Conservation (phyloP, 1,140 invertebrate genomes). For the Drosophila chauvacae region DNA sequence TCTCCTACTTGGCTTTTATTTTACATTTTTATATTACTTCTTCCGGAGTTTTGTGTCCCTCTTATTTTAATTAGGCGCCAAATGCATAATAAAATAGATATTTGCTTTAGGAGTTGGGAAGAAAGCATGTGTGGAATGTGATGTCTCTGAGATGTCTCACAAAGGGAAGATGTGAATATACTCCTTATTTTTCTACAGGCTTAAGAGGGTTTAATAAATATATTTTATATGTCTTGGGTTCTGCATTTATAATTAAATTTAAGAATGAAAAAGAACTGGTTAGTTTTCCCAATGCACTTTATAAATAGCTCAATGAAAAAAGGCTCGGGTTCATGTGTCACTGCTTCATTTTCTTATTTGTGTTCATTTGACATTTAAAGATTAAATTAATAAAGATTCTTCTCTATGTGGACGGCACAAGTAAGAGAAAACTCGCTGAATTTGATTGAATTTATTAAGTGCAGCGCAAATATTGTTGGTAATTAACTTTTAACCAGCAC, state of each 20-base stretch:
- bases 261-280: background rate
- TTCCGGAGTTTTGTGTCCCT: conserved; percentile 27
- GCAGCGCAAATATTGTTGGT: conserved; percentile 55
- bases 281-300: background rate
- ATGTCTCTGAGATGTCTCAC: no score
- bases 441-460: conserved; percentile 68
- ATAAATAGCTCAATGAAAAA: background rate
- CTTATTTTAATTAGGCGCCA: conserved; percentile 78
- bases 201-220: background rate
- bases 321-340: background rate
- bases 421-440: conserved; percentile 30
- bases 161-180: background rate
- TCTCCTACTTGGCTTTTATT: conserved; percentile 67
- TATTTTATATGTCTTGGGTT: background rate
- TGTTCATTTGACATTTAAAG: background rate
- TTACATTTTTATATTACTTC: conserved; percentile 63
- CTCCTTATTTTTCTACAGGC: background rate
- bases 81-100: conserved; percentile 68
- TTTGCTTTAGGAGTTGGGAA: background rate
- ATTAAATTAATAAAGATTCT: background rate
- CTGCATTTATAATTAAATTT: background rate
- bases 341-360: conserved; percentile 1
- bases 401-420: background rate
- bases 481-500: conserved; percentile 63
- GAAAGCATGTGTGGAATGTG: conserved; percentile 12